A percentile compares a stretch with the other conserved stretches of the same genome.
Evolutionary conservation across 2,797 vertebrate species (phyloP).

Genomic region (Clarias platycephalus): DNA sequence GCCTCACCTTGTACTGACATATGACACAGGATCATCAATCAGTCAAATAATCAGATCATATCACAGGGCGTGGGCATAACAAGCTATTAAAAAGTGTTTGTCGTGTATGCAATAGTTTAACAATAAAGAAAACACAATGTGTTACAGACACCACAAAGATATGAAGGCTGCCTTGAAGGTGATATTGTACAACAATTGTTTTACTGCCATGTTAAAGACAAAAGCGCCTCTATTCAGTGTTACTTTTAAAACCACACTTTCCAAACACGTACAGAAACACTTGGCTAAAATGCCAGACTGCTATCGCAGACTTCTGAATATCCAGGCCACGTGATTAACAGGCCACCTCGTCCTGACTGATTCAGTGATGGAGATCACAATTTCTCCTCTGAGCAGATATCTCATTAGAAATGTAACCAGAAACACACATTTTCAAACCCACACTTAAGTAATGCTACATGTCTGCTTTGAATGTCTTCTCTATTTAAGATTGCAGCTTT

Average conservation of each 20-base stretch:
- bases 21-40: not conserved
- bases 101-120: not conserved
- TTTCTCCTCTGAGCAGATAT: not conserved
- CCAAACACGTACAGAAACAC: not conserved
- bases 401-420: not conserved
- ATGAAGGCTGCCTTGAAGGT: not conserved
- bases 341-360: not conserved
- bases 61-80: not conserved
- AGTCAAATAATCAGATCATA: not conserved
- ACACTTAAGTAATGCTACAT: not conserved
- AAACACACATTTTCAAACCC: not conserved
- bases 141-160: not conserved
- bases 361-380: not conserved
- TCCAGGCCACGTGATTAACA: not conserved
- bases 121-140: not conserved
- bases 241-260: not conserved
- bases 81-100: not conserved
- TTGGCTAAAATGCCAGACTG: not conserved
- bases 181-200: not conserved
- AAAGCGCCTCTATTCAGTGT: not conserved
- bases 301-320: not conserved
- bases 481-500: slow-evolving; percentile 11
- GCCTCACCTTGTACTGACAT: not conserved
- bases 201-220: not conserved
- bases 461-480: not conserved